Conservation (phyloP, 2,888 invertebrate species). For the Geophilus truncorum region DNA sequence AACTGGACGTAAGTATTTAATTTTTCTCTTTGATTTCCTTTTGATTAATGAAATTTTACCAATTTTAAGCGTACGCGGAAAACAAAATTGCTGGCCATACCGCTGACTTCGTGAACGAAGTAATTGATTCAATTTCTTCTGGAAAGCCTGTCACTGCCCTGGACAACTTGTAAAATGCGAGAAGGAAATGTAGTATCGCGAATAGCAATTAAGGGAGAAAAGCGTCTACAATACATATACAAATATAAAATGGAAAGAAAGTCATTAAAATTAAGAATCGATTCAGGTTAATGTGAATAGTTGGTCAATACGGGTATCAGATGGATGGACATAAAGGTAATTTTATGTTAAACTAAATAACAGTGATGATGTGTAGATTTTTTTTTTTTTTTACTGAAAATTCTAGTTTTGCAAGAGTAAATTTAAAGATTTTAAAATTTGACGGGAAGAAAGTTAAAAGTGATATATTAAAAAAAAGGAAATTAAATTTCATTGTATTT, state of each 20-base stretch:
- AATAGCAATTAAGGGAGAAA: neutral
- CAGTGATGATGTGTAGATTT: neutral
- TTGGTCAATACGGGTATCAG: neutral
- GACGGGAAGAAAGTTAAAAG: neutral
- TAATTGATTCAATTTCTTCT: constrained; percentile 76
- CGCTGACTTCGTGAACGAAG: constrained; percentile 88
- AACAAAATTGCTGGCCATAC: constrained; percentile 83
- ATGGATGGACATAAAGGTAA: too few species aligned
- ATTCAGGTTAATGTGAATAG: neutral
- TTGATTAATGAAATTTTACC: neutral
- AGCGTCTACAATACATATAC: too few species aligned
- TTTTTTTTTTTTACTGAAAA: too few species aligned
- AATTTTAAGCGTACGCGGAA: constrained; percentile 54
- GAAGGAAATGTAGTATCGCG: constrained; percentile 65
- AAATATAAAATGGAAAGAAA: neutral
- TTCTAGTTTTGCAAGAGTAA: too few species aligned
- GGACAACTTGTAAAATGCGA: neutral
- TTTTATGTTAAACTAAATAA: neutral
- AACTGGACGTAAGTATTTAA: constrained; percentile 62
- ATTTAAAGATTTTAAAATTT: neutral
- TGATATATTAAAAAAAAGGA: neutral
- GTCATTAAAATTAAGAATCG: neutral
- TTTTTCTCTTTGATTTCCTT: neutral
- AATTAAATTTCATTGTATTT: neutral
- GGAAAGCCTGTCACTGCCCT: constrained; percentile 57